These are phyloP conservation scores for Pteromalus puparum DNA, from an alignment of 1,140 invertebrate genomes.

Conservation along the genomic window DNA sequence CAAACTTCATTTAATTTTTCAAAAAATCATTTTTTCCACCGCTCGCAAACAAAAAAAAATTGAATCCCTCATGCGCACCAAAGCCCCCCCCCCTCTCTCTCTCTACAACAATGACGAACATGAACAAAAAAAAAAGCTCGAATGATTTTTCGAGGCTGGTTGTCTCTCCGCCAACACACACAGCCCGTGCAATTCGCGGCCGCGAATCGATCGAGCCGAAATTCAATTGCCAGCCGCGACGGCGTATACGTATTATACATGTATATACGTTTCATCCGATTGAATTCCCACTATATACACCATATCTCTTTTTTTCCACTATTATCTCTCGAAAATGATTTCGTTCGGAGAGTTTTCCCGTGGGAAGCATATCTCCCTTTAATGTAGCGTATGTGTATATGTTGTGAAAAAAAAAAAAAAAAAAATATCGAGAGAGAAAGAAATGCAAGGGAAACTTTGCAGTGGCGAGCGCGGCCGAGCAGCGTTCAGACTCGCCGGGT, in stretches of 20 bases:
- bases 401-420: constrained; percentile 13
- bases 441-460: constrained; percentile 67
- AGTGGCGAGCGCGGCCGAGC: constrained; percentile 72
- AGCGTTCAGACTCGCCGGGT: constrained; percentile 73
- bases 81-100: not conserved
- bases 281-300: not conserved
- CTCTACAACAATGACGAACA: not conserved
- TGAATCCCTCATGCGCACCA: too few species aligned
- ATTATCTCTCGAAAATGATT: not conserved
- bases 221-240: constrained; percentile 46
- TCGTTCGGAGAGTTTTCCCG: too few species aligned
- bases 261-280: not conserved
- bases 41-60: too few species aligned
- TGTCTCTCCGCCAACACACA: not conserved
- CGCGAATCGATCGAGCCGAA: constrained; percentile 46
- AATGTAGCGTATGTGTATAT: too few species aligned
- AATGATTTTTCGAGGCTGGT: constrained; percentile 29
- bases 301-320: not conserved
- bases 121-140: not conserved
- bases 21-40: too few species aligned
- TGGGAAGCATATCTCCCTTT: too few species aligned
- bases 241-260: not conserved
- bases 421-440: constrained; percentile 51
- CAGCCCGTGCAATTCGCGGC: not conserved
- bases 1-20: too few species aligned